Evolutionary conservation across 2,113 vertebrate species (phyloP), one percentile per base, ranked within the genome.

Genomic region (Thalassarche chlororhynchos): DNA sequence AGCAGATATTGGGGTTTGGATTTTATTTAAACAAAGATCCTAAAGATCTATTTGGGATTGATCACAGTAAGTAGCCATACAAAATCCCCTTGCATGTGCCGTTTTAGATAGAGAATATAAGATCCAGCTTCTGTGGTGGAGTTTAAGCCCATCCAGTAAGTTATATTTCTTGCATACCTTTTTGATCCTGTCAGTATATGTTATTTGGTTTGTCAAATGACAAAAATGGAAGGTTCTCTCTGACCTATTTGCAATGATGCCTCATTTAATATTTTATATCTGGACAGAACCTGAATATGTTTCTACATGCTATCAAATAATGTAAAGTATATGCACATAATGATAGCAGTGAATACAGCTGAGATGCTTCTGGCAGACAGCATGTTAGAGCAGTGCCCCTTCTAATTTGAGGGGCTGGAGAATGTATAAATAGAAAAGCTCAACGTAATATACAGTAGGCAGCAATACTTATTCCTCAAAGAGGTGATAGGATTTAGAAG

Each of bases 281-380:
- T 18, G 64, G 71, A 72, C 52, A 85, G 88, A 90, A 17, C 23
- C 69, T 84, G 87, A 92, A 52, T 87, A 46, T 52, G 36, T 65
- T 93, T 96, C 79, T 93, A 94, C 71, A 60, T 68, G 54, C 84
- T 93, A 75, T 77, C 69, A 89, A 93, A 94, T 89, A 80, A 92
- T 79, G 44, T 84, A 74, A 96, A 96, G 71, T 69, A 62, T 84
- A 93, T 95, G 84, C 49, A 95, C 81, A 24, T 85, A 89, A 91
- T 77, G 61, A 90, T 34, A 64, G 44, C 40, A 57, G 55, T 29
- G 42, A 83, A 92, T 66, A 83, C 14, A 84, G 26, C 78, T 44
- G 75, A 60, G 51, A 64, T 75, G 29, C 54, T 96, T 83, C 58
- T 70, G 72, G 60, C 71, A 83, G 65, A 69, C 55, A 87, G 31